phyloP scores from a whole-genome alignment of 2,797 vertebrate genomes.

The Heteromormyrus szaboi region DNA sequence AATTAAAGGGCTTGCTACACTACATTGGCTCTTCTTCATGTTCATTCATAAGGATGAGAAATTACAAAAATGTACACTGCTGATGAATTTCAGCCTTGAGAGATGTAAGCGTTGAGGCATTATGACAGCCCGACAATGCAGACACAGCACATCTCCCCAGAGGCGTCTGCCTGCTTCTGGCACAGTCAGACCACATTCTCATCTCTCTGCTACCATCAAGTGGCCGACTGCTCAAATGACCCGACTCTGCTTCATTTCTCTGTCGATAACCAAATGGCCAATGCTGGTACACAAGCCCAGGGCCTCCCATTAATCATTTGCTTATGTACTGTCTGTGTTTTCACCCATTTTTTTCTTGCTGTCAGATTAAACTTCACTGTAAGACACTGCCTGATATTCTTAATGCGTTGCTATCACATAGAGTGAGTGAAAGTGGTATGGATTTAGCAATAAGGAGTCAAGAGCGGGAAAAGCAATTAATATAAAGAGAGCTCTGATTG shows the following conservation, averaged over 20 bases:
- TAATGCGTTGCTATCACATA: background rate
- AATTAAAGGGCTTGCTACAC: background rate
- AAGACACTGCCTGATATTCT: background rate
- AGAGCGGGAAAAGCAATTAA: background rate
- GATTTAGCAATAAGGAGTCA: background rate
- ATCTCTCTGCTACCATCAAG: constrained; percentile 27
- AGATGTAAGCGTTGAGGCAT: background rate
- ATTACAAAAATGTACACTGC: background rate
- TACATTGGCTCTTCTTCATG: background rate
- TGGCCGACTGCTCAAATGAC: constrained; percentile 13
- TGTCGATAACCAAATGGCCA: background rate
- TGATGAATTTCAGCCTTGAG: background rate
- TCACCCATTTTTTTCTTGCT: background rate
- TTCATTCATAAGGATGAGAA: background rate
- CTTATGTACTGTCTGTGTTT: background rate
- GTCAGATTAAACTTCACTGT: background rate
- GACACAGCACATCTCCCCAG: background rate
- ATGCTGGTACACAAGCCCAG: background rate
- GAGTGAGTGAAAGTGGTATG: background rate
- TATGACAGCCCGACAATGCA: background rate
- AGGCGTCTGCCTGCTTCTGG: background rate
- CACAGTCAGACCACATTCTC: background rate
- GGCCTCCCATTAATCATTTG: background rate
- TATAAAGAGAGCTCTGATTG: background rate
- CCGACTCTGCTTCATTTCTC: background rate